A percentile compares a stretch with the other conserved stretches of the same genome.
Conservation (phyloP, 2,797 vertebrate species). For the Arnoldichthys spilopterus region DNA sequence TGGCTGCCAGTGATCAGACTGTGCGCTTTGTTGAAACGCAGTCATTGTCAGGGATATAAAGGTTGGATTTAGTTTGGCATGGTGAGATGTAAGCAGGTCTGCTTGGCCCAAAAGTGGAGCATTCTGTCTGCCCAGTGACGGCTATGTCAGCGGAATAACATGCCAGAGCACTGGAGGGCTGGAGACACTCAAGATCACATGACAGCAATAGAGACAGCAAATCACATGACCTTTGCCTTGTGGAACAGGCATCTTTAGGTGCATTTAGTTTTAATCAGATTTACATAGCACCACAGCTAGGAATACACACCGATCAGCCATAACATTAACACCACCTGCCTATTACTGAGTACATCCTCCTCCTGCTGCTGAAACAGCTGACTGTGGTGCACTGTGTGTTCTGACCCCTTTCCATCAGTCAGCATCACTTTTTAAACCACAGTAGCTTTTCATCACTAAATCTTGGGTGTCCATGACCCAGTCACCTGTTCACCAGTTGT, state of each 20-base stretch:
- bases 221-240: conserved; percentile 16
- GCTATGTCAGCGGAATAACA: conserved; percentile 59
- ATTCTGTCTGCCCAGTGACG: conserved; percentile 42
- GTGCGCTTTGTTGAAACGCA: conserved; percentile 65
- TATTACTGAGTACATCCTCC: too few relatives aligned
- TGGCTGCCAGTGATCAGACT: conserved; percentile 32
- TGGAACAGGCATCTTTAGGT: background rate
- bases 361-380: too few relatives aligned
- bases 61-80: conserved; percentile 65
- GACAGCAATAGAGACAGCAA: background rate
- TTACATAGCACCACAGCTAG: too few relatives aligned
- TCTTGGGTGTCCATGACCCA: too few relatives aligned
- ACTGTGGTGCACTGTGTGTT: too few relatives aligned
- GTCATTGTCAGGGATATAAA: conserved; percentile 70
- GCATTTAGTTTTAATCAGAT: too few relatives aligned
- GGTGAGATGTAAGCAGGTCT: background rate
- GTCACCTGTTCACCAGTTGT: too few relatives aligned
- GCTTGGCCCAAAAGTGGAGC: conserved; percentile 53
- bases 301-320: too few relatives aligned
- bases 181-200: conserved; percentile 33
- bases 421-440: too few relatives aligned
- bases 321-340: too few relatives aligned
- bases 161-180: conserved; percentile 57
- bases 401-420: too few relatives aligned
- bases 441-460: too few relatives aligned